Base-by-base conservation (phyloP, 2,797 vertebrate species). In the Sebastiscus tertius region DNA sequence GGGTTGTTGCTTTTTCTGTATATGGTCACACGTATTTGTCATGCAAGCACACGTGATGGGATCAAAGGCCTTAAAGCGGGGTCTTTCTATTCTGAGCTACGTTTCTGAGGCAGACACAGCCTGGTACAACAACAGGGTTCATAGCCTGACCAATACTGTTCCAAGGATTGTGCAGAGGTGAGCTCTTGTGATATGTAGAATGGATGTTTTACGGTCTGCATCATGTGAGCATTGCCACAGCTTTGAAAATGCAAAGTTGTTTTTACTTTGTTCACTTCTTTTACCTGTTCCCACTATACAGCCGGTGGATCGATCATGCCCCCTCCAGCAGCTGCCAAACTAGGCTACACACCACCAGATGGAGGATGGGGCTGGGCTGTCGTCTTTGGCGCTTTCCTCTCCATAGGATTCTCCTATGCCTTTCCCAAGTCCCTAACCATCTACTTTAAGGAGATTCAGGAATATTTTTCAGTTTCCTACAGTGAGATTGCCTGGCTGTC, bases 381-480 rank as follows among this genome's bases (percentile, higher is more conserved):
- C 49, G 94, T 96, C 34, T 83, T 96, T 0, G 94, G 93, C 0
- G 90, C 96, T 52, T 96, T 97, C 84, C 62, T 97, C 62, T 95
- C 95, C 71, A 95, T 97, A 27, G 96, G 96, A 88, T 97, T 98
- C 72, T 96, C 96, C 1, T 96, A 97, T 0, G 94, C 96, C 80
- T 97, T 97, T 82, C 95, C 95, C 58, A 97, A 97, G 94, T 94
- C 94, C 39, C 81, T 97, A 82, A 96, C 96, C 67, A 94, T 97
- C 91, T 96, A 96, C 94, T 97, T 94, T 89, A 97, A 96, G 94
- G 96, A 97, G 92, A 97, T 98, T 90, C 97, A 97, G 93, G 95
- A 95, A 87, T 97, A 96, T 92, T 98, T 97, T 90, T 95, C 88
- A n/a, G 93, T 96, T 2, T 97, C 97, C 69, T 97, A 96, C 93